Base-by-base conservation (phyloP, 2,797 vertebrate species). In the Lepilemur septentrionalis region DNA sequence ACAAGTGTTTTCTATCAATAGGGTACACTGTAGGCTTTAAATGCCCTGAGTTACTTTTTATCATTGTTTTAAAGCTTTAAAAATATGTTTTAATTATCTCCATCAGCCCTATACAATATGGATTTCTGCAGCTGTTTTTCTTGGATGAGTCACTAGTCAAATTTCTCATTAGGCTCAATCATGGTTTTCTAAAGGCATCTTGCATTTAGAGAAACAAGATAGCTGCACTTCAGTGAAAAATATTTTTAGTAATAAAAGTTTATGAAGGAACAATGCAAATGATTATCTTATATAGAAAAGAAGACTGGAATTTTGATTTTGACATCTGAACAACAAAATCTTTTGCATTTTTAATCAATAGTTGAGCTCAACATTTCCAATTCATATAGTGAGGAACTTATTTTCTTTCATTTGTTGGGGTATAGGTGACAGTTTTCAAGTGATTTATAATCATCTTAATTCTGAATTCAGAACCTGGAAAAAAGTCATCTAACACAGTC, bases 81-180 rank as follows among this genome's bases (percentile, higher is more conserved):
- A 94, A 97, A 38, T 14, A 55, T 59, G n/a, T 52, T 82, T 92
- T 89, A 57, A 97, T 72, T 15, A 25, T 91, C 91, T 75, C 73
- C 90, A 25, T 8, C 48, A 95, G 72, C 46, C 14, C 65, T 46
- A 67, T 59, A 22, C 25, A 84, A 55, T 91, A 89, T 67, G 32
- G 88, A 93, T 95, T 95, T 87, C 28, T 95, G 35, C 91, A 97
- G 73, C 70, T 91, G 50, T 41, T 76, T 96, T 96, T 96, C 3
- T 3, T 69, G 75, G 35, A 63, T 65, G 35, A 75, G 81, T 93
- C 28, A 59, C 67, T 82, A 89, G 30, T 82, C 35, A 95, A 78
- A 78, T 86, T 97, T 96, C 93, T 97, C 92, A 89, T 22, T 63
- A 61, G 63, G 41, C 12, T 95, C 46, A 72, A 18, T 91, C 69